Base-by-base conservation (phyloP, 2,888 invertebrate species). In the Andrena fulva region DNA sequence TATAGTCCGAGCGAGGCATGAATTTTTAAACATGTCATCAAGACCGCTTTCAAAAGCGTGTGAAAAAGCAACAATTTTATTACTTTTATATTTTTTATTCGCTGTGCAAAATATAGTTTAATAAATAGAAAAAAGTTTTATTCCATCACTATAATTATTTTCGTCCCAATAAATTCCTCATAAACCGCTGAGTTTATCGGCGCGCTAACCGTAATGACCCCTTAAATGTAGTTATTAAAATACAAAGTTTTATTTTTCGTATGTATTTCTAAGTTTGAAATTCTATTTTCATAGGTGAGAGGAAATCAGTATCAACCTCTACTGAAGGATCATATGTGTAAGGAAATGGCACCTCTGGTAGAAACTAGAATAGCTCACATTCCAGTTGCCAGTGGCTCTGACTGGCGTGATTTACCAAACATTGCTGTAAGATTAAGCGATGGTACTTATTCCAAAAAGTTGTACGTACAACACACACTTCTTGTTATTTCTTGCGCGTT, bases 391-490 rank as follows among this genome's bases (percentile, higher is more conserved):
- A 95, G 96, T 0, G 98, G 97, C 0, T 96, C 97, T 0, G 98
- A 98, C 93, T 98, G 98, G 98, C 95, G 98, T 60, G 97, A 98
- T 93, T 94, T 98, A 31, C 98, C 98, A 0, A 98, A 98, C 91
- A 95, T 97, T 79, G 95, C 95, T 3, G 95, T 97, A 0, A 93
- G 95, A 48, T 94, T 98, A 29, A 95, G 95, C 1, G 97, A 98
- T 93, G 97, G 97, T 78, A 96, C 95, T 10, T 95, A 95, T 87
- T 94, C 96, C 0, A 96, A 95, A 77, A 95, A 95, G 92, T 93
- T 97, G 95, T 95, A 93, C 92, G 95, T 84, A 56, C 6, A 31
- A 29, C 48, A 33, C 2, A 31, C n/a, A 16, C 5, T 29, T 72
- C 0, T 27, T 48, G 0, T 50, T 56, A 24, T 27, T n/a, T 2